A percentile compares a stretch with the other conserved stretches of the same genome.
phyloP scores from a whole-genome alignment of 2,888 invertebrate genomes.

The Venusia cambrica region DNA sequence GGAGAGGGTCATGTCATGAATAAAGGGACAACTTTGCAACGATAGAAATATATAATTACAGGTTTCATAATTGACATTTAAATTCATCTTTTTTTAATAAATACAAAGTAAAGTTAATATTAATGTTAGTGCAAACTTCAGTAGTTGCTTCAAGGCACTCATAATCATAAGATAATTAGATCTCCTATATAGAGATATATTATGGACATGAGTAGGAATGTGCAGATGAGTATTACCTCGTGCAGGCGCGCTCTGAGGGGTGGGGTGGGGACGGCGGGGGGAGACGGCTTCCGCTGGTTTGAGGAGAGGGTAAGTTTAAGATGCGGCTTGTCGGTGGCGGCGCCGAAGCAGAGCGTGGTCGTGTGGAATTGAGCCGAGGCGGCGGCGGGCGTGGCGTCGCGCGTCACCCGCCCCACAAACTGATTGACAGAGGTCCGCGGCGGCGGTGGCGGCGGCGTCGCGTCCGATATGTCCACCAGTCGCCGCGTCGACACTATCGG shows the following conservation, averaged over 20 bases:
- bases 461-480: conserved; percentile 68
- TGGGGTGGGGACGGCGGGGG: conserved; percentile 34
- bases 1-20: conserved; percentile 32
- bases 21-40: conserved; percentile 47
- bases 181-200: conserved; percentile 53
- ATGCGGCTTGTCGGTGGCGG: conserved; percentile 63
- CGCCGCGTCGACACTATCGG: conserved; percentile 71
- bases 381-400: conserved; percentile 56
- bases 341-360: conserved; percentile 71
- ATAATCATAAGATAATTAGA: conserved; percentile 43
- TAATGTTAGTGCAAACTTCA: conserved; percentile 59
- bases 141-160: conserved; percentile 43
- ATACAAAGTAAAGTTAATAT: conserved; percentile 22
- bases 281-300: conserved; percentile 52
- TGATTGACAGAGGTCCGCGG: conserved; percentile 41
- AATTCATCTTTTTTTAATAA: conserved; percentile 26
- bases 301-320: conserved; percentile 63
- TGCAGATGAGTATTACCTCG: conserved; percentile 74
- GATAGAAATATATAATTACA: conserved; percentile 45
- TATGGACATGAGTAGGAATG: conserved; percentile 64
- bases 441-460: conserved; percentile 63
- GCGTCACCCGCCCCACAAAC: conserved; percentile 69
- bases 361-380: conserved; percentile 56
- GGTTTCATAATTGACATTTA: conserved; percentile 45
- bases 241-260: conserved; percentile 47